Evolutionary conservation across 1,140 invertebrate genomes (phyloP).

Genomic region (Drosophila sechellia): DNA sequence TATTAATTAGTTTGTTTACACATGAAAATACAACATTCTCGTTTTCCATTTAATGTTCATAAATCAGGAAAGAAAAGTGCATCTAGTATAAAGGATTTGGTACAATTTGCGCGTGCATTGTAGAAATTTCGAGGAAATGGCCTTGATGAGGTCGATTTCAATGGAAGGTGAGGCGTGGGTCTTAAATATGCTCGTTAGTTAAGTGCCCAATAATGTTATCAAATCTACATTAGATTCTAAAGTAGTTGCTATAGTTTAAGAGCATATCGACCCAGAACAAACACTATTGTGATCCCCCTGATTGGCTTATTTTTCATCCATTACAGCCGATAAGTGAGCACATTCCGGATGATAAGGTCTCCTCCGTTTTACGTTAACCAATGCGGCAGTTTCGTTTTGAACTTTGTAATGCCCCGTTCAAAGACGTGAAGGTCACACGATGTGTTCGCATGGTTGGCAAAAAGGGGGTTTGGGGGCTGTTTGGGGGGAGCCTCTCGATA

Average conservation of each 20-base stretch:
- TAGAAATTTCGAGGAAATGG: constrained; percentile 25
- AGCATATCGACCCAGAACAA: constrained; percentile 6
- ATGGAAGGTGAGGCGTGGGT: constrained; percentile 10
- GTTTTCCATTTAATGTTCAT: constrained; percentile 60
- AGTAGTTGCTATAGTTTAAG: too few species aligned
- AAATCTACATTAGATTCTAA: too few species aligned
- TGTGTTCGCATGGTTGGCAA: neutral
- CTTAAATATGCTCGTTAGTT: neutral
- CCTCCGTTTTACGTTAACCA: constrained; percentile 13
- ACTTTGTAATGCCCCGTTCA: constrained; percentile 40
- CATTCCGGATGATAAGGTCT: constrained; percentile 28
- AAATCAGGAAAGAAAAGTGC: constrained; percentile 56
- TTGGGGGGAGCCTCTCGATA: constrained; percentile 14
- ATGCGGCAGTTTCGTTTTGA: constrained; percentile 24
- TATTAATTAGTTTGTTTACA: constrained; percentile 81
- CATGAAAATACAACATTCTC: constrained; percentile 60
- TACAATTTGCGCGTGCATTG: constrained; percentile 37
- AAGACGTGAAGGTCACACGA: constrained; percentile 42
- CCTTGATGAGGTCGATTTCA: constrained; percentile 1
- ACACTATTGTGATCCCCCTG: constrained; percentile 26
- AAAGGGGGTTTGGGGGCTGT: neutral
- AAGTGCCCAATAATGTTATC: too few species aligned
- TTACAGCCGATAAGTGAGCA: constrained; percentile 30
- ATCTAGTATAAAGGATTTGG: constrained; percentile 65
- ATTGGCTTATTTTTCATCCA: constrained; percentile 35